Evolutionary conservation across 2,797 vertebrate species (phyloP).

Genomic region (Euthynnus affinis): DNA sequence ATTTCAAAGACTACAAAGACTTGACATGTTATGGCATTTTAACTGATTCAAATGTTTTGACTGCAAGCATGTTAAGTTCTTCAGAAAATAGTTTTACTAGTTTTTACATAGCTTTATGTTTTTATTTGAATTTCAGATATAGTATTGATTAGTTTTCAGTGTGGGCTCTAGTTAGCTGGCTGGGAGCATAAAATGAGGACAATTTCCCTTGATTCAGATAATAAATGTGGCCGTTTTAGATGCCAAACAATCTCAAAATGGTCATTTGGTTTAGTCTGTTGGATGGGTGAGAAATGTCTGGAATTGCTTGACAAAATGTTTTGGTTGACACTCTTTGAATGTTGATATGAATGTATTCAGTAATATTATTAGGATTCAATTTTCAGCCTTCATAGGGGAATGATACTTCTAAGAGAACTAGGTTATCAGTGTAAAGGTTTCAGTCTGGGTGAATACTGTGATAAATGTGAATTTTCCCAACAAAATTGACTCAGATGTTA

Average conservation of each 20-base stretch:
- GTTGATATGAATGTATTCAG: background rate
- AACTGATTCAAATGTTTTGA: background rate
- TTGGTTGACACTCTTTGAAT: background rate
- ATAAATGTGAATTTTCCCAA: conserved; percentile 1
- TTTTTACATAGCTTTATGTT: background rate
- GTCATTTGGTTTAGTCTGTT: background rate
- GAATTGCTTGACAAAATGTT: conserved; percentile 12
- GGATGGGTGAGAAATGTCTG: background rate
- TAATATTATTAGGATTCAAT: conserved; percentile 2
- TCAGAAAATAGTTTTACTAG: too few species aligned
- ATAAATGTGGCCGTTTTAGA: background rate
- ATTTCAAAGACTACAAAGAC: background rate
- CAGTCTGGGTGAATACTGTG: conserved; percentile 5
- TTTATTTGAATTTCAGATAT: background rate
- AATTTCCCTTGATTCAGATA: background rate
- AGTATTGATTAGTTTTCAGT: background rate
- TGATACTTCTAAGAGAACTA: background rate
- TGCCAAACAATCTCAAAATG: background rate
- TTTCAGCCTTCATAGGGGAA: background rate
- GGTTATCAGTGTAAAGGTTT: background rate
- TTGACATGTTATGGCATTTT: background rate
- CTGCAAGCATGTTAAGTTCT: too few species aligned
- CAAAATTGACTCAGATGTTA: conserved; percentile 5
- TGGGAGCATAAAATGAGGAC: background rate
- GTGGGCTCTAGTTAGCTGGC: too few species aligned